These are phyloP conservation scores for Meiosimyza decipiens DNA, from an alignment of 2,888 invertebrate genomes.

Conservation along the genomic window DNA sequence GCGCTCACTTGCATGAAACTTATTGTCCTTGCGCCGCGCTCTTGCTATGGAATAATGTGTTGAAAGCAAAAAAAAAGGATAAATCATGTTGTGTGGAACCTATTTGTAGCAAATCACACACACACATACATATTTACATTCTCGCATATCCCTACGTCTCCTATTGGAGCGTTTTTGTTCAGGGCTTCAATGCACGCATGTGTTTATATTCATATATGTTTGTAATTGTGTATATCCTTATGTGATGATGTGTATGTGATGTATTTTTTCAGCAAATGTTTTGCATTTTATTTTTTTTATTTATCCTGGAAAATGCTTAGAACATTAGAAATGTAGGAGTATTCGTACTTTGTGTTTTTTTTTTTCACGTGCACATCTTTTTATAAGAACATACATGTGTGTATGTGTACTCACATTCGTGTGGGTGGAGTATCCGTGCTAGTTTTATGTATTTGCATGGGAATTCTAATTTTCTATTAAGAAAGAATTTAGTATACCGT, in stretches of 20 bases:
- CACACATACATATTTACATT: slow-evolving; percentile 1
- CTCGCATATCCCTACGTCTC: slow-evolving; percentile 22
- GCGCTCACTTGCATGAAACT: slow-evolving; percentile 22
- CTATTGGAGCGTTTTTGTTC: slow-evolving; percentile 26
- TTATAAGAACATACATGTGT: too few species aligned
- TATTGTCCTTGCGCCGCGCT: slow-evolving; percentile 9
- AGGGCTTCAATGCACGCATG: slow-evolving; percentile 7
- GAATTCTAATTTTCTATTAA: too few species aligned
- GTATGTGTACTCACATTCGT: background rate
- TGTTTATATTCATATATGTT: slow-evolving; percentile 2
- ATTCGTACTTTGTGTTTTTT: background rate
- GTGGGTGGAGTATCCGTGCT: slow-evolving; percentile 1
- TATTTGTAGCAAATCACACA: slow-evolving; percentile 2
- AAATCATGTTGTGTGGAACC: slow-evolving; percentile 25
- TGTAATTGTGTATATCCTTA: background rate
- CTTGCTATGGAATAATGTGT: background rate
- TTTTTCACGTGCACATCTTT: background rate
- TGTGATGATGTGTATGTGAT: slow-evolving; percentile 2
- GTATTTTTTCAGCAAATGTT: background rate
- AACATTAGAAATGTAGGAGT: background rate
- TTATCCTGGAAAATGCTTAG: background rate
- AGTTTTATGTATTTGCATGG: too few species aligned
- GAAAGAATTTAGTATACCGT: too few species aligned
- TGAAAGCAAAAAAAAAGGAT: slow-evolving; percentile 24
- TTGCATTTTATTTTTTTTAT: background rate